Evolutionary conservation across 2,888 invertebrate species (phyloP), one percentile per base, ranked within the genome.

Genomic region (Drosophila nr. medialis): DNA sequence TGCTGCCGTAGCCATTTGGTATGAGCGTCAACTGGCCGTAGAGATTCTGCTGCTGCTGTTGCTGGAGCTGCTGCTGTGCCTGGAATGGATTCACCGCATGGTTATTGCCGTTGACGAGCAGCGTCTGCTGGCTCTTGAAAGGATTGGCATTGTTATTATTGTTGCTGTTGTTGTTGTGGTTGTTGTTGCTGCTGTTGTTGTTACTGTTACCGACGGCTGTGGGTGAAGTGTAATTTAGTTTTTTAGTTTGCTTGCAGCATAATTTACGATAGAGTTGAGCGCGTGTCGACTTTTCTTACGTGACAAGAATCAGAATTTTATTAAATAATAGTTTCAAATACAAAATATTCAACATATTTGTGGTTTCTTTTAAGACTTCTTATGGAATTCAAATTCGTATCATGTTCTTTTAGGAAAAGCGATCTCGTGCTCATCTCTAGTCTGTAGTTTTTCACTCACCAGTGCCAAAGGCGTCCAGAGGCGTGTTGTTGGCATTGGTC

Each of bases 21-120:
- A 92, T 91, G 64, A 91, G 83, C 71, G 92, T 90, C 86, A 92
- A 80, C 75, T 92, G 92, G 78, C 92, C 92, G 65, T 91, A 93
- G 79, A 92, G 87, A 83, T 91, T 90, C 81, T 89, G 90, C 63
- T 84, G 87, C 48, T 64, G 75, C 0, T 82, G 87, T 54, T 68
- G 88, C 55, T 86, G 86, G 6, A 40, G 55, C 4, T 21, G 84
- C 66, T 77, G 75, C 30, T 83, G 74, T 51, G 75, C 76, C 82
- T 92, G 92, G 84, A 92, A 92, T 76, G 93, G 93, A 90, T 92
- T 92, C 71, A 87, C 80, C 81, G 82, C 59, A 48, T 85, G 83
- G 60, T 38, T 85, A 80, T 54, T 54, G 54, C 34, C 53, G 18
- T 54, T 54, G 18, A 73, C 54, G 55, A 78, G 74, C 67, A 81